phyloP scores from a whole-genome alignment of 2,888 invertebrate genomes.

The Brachyptera risi region DNA sequence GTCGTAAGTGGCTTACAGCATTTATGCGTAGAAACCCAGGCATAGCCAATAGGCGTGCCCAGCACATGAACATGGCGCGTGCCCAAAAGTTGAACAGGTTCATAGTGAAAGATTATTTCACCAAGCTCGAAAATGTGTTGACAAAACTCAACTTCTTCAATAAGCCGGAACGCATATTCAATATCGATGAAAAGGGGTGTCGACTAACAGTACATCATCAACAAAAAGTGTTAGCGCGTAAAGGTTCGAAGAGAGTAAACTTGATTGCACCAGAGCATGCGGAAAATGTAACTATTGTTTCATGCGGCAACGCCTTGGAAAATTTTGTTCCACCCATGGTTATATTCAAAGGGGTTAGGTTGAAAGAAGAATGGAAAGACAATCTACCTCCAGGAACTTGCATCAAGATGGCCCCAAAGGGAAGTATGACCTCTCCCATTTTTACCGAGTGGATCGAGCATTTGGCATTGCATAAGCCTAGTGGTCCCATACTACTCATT shows the following conservation, averaged over 20 bases:
- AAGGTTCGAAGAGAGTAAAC: conserved; percentile 24
- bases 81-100: conserved; percentile 37
- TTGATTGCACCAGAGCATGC: conserved; percentile 25
- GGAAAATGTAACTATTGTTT: conserved; percentile 26
- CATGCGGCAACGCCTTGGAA: conserved; percentile 21
- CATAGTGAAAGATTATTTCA: conserved; percentile 37
- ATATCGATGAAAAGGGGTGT: conserved; percentile 34
- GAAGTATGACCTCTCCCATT: conserved; percentile 37
- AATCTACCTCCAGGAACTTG: conserved; percentile 36
- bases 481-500: conserved; percentile 35
- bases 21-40: conserved; percentile 35
- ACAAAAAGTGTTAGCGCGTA: conserved; percentile 22
- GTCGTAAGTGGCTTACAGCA: conserved; percentile 25
- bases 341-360: conserved; percentile 19
- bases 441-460: conserved; percentile 37
- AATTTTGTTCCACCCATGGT: conserved; percentile 21
- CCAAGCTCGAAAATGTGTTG: conserved; percentile 34
- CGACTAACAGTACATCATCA: conserved; percentile 22
- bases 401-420: conserved; percentile 36
- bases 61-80: conserved; percentile 37
- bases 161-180: conserved; percentile 37
- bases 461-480: conserved; percentile 36
- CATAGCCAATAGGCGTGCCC: conserved; percentile 35
- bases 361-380: conserved; percentile 18
- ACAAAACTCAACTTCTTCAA: conserved; percentile 33